phyloP scores from a whole-genome alignment of 2,888 invertebrate genomes.

The Athalia circularis region DNA sequence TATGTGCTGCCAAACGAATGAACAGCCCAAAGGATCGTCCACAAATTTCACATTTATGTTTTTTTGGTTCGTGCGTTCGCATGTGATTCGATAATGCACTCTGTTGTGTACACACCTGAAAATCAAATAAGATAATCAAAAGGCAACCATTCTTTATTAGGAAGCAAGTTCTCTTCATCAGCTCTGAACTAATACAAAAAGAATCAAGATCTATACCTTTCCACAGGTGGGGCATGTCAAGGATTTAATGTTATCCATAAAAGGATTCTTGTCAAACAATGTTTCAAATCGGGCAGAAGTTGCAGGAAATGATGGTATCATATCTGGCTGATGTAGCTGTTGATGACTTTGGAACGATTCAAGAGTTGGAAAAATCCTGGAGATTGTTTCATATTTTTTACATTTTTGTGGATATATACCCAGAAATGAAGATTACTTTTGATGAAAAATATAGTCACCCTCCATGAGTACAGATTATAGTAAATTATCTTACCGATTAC shows the following conservation, averaged over 20 bases:
- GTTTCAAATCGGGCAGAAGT: background rate
- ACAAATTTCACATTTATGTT: conserved; percentile 67
- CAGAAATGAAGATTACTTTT: too few relatives aligned
- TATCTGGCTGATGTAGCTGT: conserved; percentile 59
- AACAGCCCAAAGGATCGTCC: conserved; percentile 67
- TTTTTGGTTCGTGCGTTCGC: conserved; percentile 69
- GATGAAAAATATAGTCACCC: too few relatives aligned
- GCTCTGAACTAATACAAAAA: conserved; percentile 25
- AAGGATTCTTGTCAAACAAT: conserved; percentile 56
- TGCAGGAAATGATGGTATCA: background rate
- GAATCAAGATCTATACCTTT: conserved; percentile 56
- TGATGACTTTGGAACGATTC: conserved; percentile 61
- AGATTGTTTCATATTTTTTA: background rate
- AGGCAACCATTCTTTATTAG: background rate
- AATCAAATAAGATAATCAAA: background rate
- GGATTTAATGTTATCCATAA: conserved; percentile 59
- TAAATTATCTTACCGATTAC: conserved; percentile 59
- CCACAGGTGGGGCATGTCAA: conserved; percentile 67
- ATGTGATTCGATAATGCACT: conserved; percentile 69
- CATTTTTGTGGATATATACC: too few relatives aligned
- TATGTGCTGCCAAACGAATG: conserved; percentile 65
- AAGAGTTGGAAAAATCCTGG: conserved; percentile 62
- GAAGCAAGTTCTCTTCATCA: background rate
- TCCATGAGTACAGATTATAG: too few relatives aligned
- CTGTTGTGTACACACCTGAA: conserved; percentile 67